These are phyloP conservation scores for Xanthorhoe designata DNA, from an alignment of 2,888 invertebrate genomes.

Conservation along the genomic window DNA sequence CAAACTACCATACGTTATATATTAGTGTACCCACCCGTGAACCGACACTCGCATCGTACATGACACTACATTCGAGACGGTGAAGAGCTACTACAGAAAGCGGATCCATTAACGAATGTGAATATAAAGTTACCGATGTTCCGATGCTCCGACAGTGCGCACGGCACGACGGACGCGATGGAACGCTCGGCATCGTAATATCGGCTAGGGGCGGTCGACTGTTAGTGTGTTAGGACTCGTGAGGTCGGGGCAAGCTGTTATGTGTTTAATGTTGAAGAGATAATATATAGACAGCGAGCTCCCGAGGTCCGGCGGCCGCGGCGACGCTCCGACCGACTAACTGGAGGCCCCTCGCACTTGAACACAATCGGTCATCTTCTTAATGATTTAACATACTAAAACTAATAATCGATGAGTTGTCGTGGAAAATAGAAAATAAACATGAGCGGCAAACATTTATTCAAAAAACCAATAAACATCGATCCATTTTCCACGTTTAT, in stretches of 20 bases:
- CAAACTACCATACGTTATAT: conserved; percentile 80
- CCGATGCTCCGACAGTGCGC: conserved; percentile 76
- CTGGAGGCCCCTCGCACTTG: conserved; percentile 54
- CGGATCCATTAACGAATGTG: conserved; percentile 83
- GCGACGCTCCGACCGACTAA: conserved; percentile 25
- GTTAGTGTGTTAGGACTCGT: conserved; percentile 66
- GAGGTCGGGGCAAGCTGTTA: conserved; percentile 64
- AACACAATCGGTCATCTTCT: conserved; percentile 58
- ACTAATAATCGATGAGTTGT: conserved; percentile 25
- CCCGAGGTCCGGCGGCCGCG: conserved; percentile 3
- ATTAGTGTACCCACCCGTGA: conserved; percentile 84
- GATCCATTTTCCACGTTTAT: conserved; percentile 70
- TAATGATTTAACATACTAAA: conserved; percentile 33
- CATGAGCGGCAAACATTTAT: conserved; percentile 63
- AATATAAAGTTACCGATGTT: conserved; percentile 80
- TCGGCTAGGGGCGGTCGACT: conserved; percentile 39
- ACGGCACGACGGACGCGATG: conserved; percentile 75
- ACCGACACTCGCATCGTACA: conserved; percentile 74
- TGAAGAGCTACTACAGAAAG: conserved; percentile 81
- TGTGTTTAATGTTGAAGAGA: conserved; percentile 43
- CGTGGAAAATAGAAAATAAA: conserved; percentile 78
- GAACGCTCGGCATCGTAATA: conserved; percentile 65
- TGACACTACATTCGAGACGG: conserved; percentile 61
- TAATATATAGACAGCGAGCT: conserved; percentile 22
- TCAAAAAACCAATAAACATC: conserved; percentile 59